Evolutionary conservation across 2,113 vertebrate species (phyloP), one percentile per base, ranked within the genome.

Genomic region (Chaetura pelagica): DNA sequence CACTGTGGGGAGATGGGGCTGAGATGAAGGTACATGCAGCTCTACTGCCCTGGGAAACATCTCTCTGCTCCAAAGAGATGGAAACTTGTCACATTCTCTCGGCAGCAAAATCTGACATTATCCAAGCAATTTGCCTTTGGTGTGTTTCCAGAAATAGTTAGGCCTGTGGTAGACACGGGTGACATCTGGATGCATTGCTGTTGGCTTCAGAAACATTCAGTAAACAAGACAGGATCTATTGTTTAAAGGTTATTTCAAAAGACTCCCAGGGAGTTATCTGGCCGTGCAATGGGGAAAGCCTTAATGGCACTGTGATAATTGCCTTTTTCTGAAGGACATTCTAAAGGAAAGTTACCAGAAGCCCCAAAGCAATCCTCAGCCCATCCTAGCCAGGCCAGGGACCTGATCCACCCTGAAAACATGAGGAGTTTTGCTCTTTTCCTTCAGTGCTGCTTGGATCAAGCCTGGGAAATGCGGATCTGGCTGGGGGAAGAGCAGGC

Each of bases 61-160:
- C 67, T 30, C 91, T 38, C 12, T 75, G 89, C 84, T 83, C 84
- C 48, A 24, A 48, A 79, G 91, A 89, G 92, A 84, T 54, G 83
- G 85, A 87, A 96, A 93, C 84, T 94, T 85, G 94, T 96, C 94
- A 89, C 84, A 54, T 87, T 91, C 81, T 75, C 58, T 79, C 59
- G 20, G 82, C 83, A 75, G 79, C 83, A 14, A 21, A 67, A 75
- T 94, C 89, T 96, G 94, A 96, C 87, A 52, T 83, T 89, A 95
- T 30, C 91, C 94, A 9, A 90, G 78, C 87, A 59, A 80, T 94
- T 92, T 89, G 96, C 95, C 95, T 92, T 91, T 84, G 87, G 93
- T 95, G 90, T 57, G 69, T 97, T 96, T 93, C 96, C 96, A 92
- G 93, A 97, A 96, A 94, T 95, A 97, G 96, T 89, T 48, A 38